phyloP scores from a whole-genome alignment of 2,797 vertebrate genomes.

The Syndactyla subalaris region DNA sequence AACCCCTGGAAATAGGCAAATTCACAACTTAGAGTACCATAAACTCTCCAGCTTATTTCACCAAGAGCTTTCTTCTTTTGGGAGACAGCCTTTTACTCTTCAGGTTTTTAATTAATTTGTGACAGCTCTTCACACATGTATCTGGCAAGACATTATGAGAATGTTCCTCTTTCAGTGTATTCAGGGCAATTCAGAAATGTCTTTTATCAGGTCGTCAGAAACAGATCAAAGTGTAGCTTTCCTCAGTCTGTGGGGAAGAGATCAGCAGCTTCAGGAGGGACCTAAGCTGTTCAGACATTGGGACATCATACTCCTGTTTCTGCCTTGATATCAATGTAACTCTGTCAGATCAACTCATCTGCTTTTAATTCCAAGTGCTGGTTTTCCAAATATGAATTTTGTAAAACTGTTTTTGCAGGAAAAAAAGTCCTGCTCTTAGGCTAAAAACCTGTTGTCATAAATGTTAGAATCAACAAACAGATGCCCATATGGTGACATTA shows the following conservation, averaged over 20 bases:
- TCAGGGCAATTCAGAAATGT: neutral
- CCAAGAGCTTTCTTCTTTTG: neutral
- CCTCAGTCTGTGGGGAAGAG: neutral
- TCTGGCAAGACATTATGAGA: neutral
- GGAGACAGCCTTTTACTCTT: neutral
- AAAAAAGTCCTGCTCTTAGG: neutral
- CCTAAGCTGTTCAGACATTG: neutral
- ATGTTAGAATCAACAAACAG: neutral
- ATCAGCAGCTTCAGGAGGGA: neutral
- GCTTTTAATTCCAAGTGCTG: neutral
- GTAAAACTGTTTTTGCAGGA: neutral
- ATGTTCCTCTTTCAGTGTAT: neutral
- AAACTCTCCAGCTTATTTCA: neutral
- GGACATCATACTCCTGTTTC: neutral
- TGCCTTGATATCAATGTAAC: neutral
- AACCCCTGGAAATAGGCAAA: neutral
- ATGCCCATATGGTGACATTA: neutral
- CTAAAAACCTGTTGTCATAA: neutral
- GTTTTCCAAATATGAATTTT: neutral
- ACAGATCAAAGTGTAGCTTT: conserved; percentile 9
- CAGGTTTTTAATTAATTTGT: neutral
- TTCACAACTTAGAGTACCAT: neutral
- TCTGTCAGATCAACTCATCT: neutral
- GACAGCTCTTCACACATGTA: neutral
- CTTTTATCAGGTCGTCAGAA: conserved; percentile 21